These are phyloP conservation scores for Astyanax mexicanus DNA, from an alignment of 2,797 vertebrate species.

Conservation along the genomic window DNA sequence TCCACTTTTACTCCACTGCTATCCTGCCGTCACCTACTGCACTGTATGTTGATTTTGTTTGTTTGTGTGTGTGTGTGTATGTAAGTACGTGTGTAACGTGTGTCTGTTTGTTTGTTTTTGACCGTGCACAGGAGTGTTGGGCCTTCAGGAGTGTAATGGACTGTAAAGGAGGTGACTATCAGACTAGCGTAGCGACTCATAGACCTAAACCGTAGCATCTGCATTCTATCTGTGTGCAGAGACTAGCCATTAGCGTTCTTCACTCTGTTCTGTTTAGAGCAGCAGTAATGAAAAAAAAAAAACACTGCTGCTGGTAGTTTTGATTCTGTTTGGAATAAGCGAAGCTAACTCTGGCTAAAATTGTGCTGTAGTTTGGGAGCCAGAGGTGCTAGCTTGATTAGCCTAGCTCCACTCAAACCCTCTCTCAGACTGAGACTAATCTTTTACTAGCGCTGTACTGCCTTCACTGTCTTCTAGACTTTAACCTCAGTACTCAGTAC, in stretches of 20 bases:
- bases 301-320: constrained; percentile 58
- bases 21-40: constrained; percentile 52
- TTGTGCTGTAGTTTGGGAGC: constrained; percentile 71
- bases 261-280: constrained; percentile 76
- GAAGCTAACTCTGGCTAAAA: constrained; percentile 71
- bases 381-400: constrained; percentile 71
- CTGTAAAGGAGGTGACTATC: constrained; percentile 83
- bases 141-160: constrained; percentile 83
- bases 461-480: constrained; percentile 78
- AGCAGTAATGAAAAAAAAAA: constrained; percentile 4
- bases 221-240: constrained; percentile 77
- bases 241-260: constrained; percentile 79
- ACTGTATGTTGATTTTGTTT: constrained; percentile 58
- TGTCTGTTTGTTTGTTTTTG: constrained; percentile 79
- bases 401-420: constrained; percentile 78
- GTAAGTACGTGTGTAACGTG: constrained; percentile 63
- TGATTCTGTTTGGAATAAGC: neutral
- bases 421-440: constrained; percentile 83
- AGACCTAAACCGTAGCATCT: constrained; percentile 84
- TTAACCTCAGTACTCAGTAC: constrained; percentile 81
- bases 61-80: constrained; percentile 50
- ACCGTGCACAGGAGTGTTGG: constrained; percentile 84
- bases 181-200: constrained; percentile 83
- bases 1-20: constrained; percentile 45
- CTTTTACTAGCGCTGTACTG: constrained; percentile 78